Percentiles rank a stretch among this genome's conserved stretches.
phyloP scores from a whole-genome alignment of 1,140 invertebrate genomes.

The Pentalonia nigronervosa region DNA sequence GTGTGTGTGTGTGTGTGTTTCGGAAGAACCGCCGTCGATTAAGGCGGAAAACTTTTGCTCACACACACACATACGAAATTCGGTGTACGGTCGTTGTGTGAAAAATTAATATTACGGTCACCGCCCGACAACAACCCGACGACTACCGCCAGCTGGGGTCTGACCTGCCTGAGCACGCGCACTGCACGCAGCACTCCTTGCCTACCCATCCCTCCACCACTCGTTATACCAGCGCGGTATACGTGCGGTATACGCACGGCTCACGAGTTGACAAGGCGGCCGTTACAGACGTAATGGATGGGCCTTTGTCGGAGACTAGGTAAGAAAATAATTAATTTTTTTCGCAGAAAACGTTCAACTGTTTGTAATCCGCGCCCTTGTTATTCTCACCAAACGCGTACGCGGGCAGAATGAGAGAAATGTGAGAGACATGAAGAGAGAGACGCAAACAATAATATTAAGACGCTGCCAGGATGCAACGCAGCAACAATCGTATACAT shows the following conservation, averaged over 20 bases:
- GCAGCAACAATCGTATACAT: neutral
- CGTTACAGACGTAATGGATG: neutral
- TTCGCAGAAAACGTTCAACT: neutral
- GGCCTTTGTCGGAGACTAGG: neutral
- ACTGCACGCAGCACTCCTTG: neutral
- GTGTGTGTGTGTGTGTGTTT: neutral
- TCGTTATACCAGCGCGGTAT: neutral
- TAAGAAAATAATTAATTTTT: neutral
- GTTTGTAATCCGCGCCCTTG: neutral
- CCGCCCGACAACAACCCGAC: neutral
- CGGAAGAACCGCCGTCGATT: neutral
- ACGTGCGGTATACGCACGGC: neutral
- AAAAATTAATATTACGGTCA: conserved; percentile 9
- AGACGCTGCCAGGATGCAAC: neutral
- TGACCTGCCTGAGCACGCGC: neutral
- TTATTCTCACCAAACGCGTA: neutral
- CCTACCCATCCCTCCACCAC: too few species aligned
- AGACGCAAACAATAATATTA: neutral
- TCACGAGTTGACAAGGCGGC: neutral
- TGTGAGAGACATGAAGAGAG: neutral
- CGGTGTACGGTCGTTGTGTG: too few species aligned
- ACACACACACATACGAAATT: neutral
- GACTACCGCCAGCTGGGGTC: neutral
- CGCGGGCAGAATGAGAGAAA: too few species aligned
- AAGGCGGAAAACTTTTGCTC: neutral